Evolutionary conservation across 2,113 vertebrate genomes (phyloP).

Genomic region (Xenopus laevis): DNA sequence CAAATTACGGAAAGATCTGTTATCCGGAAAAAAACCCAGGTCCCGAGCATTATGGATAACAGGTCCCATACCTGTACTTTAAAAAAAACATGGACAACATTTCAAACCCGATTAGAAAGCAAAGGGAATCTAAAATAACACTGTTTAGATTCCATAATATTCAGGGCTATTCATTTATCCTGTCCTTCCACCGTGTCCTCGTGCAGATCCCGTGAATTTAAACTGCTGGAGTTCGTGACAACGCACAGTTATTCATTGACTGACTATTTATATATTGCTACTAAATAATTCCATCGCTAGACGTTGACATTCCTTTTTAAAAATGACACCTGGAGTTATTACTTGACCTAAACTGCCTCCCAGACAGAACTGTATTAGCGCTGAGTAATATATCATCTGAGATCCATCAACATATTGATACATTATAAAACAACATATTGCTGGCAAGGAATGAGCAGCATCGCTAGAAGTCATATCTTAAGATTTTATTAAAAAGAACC

Average conservation of each 20-base stretch:
- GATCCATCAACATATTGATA: conserved; percentile 35
- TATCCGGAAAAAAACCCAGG: too few relatives aligned
- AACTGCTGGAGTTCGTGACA: neutral
- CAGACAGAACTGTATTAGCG: conserved; percentile 27
- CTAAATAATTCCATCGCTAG: neutral
- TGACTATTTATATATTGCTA: neutral
- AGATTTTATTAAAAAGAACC: conserved; percentile 34
- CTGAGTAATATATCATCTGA: conserved; percentile 37
- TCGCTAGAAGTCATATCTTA: conserved; percentile 36
- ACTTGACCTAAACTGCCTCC: conserved; percentile 35
- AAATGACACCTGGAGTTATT: conserved; percentile 39
- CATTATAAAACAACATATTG: conserved; percentile 37
- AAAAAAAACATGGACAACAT: too few relatives aligned
- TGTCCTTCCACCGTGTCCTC: too few relatives aligned
- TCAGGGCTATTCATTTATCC: too few relatives aligned
- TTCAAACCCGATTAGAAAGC: too few relatives aligned
- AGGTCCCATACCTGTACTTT: too few relatives aligned
- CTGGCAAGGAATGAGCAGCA: conserved; percentile 25
- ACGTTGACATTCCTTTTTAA: conserved; percentile 28
- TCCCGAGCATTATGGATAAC: too few relatives aligned
- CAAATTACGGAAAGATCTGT: too few relatives aligned
- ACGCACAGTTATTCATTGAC: neutral
- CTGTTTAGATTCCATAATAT: too few relatives aligned
- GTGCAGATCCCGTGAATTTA: too few relatives aligned
- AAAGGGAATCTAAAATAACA: too few relatives aligned